Conservation (phyloP, 2,888 invertebrate species). For the Selenia dentaria region DNA sequence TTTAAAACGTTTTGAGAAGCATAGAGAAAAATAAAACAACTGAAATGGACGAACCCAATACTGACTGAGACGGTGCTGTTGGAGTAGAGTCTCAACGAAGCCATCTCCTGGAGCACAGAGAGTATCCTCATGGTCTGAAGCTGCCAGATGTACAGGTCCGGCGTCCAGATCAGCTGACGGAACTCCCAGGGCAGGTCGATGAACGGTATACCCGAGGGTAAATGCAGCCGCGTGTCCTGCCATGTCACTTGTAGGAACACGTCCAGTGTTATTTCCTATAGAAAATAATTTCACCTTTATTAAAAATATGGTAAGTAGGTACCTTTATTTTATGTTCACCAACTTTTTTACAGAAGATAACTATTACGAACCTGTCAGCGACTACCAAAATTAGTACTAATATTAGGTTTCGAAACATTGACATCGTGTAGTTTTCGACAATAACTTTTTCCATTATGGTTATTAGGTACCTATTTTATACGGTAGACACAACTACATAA, state of each 20-base stretch:
- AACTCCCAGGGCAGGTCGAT: conserved; percentile 87
- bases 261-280: conserved; percentile 86
- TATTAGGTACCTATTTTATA: no score
- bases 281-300: neutral
- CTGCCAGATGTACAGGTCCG: conserved; percentile 87
- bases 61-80: conserved; percentile 87
- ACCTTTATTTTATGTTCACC: no score
- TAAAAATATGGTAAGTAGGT: no score
- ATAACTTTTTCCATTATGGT: no score
- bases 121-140: conserved; percentile 86
- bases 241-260: conserved; percentile 87
- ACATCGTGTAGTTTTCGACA: no score
- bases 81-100: conserved; percentile 84
- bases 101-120: conserved; percentile 86
- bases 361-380: no score
- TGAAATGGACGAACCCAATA: conserved; percentile 83
- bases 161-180: conserved; percentile 85
- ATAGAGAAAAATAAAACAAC: conserved; percentile 11
- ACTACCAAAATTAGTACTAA: no score
- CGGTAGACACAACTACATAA: no score
- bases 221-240: conserved; percentile 81
- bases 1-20: no score
- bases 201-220: conserved; percentile 71
- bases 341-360: no score
- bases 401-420: no score